Conservation (phyloP, 2,113 vertebrate genomes). For the Colossoma macropomum region DNA sequence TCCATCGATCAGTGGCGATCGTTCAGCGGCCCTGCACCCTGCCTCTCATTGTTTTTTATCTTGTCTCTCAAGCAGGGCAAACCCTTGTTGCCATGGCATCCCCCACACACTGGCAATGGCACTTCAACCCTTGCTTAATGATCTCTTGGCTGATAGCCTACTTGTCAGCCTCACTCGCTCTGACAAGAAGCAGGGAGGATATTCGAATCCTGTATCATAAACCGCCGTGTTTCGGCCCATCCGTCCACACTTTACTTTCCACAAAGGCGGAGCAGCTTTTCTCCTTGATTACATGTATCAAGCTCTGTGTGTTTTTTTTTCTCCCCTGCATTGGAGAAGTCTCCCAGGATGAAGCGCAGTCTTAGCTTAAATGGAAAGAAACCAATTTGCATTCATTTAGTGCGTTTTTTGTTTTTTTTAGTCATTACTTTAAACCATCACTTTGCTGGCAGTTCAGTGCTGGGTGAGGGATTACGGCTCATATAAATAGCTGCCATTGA, state of each 20-base stretch:
- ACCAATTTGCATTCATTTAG: conserved; percentile 70
- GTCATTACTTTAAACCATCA: conserved; percentile 75
- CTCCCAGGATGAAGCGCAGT: conserved; percentile 57
- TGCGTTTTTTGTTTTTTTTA: conserved; percentile 72
- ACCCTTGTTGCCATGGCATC: conserved; percentile 82
- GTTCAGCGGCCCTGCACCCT: conserved; percentile 72
- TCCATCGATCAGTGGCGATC: conserved; percentile 78
- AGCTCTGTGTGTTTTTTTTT: conserved; percentile 24
- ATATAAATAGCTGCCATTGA: conserved; percentile 83
- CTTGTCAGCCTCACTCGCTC: conserved; percentile 78
- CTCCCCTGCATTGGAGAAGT: conserved; percentile 50
- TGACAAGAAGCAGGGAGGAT: conserved; percentile 71
- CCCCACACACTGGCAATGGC: conserved; percentile 77
- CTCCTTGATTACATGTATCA: conserved; percentile 46
- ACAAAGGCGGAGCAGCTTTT: conserved; percentile 26
- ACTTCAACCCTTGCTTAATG: conserved; percentile 85
- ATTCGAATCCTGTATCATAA: conserved; percentile 47
- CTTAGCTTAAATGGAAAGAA: conserved; percentile 59
- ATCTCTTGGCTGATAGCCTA: conserved; percentile 84
- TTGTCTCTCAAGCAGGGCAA: conserved; percentile 74
- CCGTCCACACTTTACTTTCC: conserved; percentile 40
- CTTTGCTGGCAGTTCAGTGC: conserved; percentile 71
- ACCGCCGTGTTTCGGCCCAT: conserved; percentile 39
- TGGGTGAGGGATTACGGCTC: conserved; percentile 75
- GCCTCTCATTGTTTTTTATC: conserved; percentile 79